Conservation (phyloP, 2,797 vertebrate species). For the Anguilla obscura region DNA sequence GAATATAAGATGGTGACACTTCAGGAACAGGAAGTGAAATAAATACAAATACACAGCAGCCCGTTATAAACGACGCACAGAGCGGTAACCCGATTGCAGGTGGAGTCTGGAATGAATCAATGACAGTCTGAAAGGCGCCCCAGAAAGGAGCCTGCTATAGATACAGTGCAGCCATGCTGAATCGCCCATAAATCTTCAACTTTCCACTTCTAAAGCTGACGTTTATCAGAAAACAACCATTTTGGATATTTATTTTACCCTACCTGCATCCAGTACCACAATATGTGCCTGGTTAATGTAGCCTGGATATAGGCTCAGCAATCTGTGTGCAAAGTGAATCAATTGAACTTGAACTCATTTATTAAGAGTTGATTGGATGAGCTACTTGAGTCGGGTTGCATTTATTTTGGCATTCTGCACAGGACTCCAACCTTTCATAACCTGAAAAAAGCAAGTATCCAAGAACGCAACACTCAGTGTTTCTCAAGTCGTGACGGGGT, state of each 20-base stretch:
- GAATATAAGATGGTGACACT: no score
- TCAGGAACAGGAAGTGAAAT: not conserved
- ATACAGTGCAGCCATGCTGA: not conserved
- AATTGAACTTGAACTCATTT: not conserved
- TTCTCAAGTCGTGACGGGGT: no score
- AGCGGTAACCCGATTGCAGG: not conserved
- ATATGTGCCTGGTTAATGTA: not conserved
- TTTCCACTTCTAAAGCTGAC: not conserved
- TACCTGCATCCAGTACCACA: not conserved
- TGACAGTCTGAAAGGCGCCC: not conserved
- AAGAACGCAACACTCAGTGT: no score
- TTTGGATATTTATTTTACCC: not conserved
- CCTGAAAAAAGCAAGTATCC: no score
- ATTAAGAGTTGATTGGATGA: not conserved
- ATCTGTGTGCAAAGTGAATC: not conserved
- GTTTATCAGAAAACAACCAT: not conserved
- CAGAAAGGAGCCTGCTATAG: not conserved
- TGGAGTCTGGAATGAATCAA: not conserved
- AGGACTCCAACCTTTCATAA: not conserved
- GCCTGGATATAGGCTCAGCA: not conserved
- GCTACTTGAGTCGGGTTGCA: not conserved
- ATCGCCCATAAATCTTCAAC: not conserved
- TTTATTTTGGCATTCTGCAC: not conserved
- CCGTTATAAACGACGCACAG: not conserved
- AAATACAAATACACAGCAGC: not conserved